Base-by-base conservation (phyloP, 2,113 vertebrate genomes). In the Onychostoma macrolepis region DNA sequence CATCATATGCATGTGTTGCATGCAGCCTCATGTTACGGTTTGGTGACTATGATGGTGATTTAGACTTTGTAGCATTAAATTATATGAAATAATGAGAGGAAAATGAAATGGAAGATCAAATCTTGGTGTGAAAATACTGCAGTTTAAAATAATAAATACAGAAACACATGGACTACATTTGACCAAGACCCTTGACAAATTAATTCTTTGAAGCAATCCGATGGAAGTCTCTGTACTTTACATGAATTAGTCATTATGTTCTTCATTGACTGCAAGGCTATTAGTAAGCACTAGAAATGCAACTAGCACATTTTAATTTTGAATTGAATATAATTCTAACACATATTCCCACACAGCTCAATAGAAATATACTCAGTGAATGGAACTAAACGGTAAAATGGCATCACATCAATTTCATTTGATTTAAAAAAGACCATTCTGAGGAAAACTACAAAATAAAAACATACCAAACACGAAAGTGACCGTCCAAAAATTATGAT, bases 361-460 rank as follows among this genome's bases (percentile, higher is more conserved):
- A 15, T 15, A 71, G 30, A 38, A 38, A 38, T 11, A 38, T 4
- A n/a, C n/a, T 71, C 67, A 2, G 19, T 36, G 17, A 71, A 71
- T 38, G 67, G 24, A 43, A 43, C 24, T 26, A n/a, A 75, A 43
- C 43, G 24, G 38, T n/a, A 75, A 26, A 75, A 45, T 74, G 38
- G n/a, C 7, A 7, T 4, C 38, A 13, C 0, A 26, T 43, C 71
- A 41, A 24, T 43, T 74, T 43, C 5, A 74, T 26, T n/a, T 74
- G 38, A 41, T 72, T 72, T 41, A 72, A 33, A 69, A 33, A 33
- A 41, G 69, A 38, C 9, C 36, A 72, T 24, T 72, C 36, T 1
- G 38, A 43, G 36, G 11, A 76, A 75, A 48, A 61, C 56, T 61
- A n/a, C 24, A n/a, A n/a, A 61, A 76, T 11, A 76, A 76, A 76